Evolutionary conservation across 2,888 invertebrate genomes (phyloP).

Genomic region (Steinernema hermaphroditum): DNA sequence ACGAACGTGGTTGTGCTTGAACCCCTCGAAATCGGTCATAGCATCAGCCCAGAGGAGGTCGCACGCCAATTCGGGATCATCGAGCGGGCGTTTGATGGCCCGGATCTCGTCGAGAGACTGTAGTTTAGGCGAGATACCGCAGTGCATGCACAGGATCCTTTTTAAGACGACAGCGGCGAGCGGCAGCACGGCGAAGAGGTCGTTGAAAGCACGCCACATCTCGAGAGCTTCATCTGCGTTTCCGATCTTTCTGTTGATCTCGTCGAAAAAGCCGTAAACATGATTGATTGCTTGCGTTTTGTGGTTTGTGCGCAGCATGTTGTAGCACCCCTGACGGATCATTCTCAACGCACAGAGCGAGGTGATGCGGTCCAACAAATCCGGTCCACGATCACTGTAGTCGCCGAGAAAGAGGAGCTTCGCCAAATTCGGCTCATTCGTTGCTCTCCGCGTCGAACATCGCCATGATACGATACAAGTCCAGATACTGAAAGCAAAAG

Average conservation of each 20-base stretch:
- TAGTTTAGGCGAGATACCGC: constrained; percentile 40
- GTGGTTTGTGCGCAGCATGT: constrained; percentile 46
- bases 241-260: constrained; percentile 33
- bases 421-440: neutral
- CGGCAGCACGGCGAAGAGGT: constrained; percentile 41
- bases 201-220: constrained; percentile 44
- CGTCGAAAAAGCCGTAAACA: constrained; percentile 41
- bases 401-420: constrained; percentile 42
- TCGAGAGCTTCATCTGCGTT: constrained; percentile 37
- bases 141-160: constrained; percentile 48
- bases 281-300: constrained; percentile 41
- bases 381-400: constrained; percentile 40
- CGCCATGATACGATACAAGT: constrained; percentile 40
- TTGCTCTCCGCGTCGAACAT: constrained; percentile 14
- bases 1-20: constrained; percentile 35
- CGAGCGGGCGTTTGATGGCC: constrained; percentile 39
- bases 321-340: constrained; percentile 16
- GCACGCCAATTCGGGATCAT: constrained; percentile 35
- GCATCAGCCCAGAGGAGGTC: constrained; percentile 52
- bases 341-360: neutral
- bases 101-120: constrained; percentile 42
- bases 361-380: constrained; percentile 37
- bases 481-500: constrained; percentile 38
- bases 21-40: constrained; percentile 39
- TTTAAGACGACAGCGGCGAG: constrained; percentile 39